phyloP scores from a whole-genome alignment of 2,113 vertebrate genomes.

The Leptosomus discolor region DNA sequence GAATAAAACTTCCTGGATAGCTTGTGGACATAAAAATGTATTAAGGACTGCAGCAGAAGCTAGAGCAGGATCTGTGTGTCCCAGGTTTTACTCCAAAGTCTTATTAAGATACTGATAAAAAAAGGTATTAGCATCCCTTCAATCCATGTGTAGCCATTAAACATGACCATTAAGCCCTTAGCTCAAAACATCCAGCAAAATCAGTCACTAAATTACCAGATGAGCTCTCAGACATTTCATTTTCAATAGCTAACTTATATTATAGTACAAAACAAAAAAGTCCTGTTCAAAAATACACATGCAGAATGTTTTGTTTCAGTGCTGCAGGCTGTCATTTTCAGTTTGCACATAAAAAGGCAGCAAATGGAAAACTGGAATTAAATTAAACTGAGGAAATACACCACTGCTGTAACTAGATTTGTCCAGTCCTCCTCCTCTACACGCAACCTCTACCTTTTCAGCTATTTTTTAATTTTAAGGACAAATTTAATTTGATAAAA shows the following conservation, averaged over 20 bases:
- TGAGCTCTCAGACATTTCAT: background rate
- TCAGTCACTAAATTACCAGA: background rate
- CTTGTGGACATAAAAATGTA: background rate
- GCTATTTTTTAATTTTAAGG: background rate
- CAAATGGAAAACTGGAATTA: background rate
- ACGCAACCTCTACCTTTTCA: background rate
- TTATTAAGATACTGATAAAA: background rate
- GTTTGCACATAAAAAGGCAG: background rate
- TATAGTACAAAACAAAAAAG: background rate
- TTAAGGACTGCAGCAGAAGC: background rate
- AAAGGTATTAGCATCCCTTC: background rate
- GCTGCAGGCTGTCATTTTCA: background rate
- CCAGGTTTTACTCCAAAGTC: background rate
- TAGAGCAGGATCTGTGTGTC: background rate
- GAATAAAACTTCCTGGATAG: background rate
- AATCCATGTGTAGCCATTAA: background rate
- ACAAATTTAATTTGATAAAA: constrained; percentile 15
- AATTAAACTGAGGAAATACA: constrained; percentile 22
- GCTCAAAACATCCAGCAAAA: background rate
- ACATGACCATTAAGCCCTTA: background rate
- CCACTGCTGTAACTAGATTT: constrained; percentile 8
- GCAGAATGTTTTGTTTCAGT: background rate
- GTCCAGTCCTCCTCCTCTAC: background rate
- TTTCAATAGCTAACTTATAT: background rate
- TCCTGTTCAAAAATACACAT: background rate